Base-by-base conservation (phyloP, 2,113 vertebrate genomes). In the Ctenomys sociabilis region DNA sequence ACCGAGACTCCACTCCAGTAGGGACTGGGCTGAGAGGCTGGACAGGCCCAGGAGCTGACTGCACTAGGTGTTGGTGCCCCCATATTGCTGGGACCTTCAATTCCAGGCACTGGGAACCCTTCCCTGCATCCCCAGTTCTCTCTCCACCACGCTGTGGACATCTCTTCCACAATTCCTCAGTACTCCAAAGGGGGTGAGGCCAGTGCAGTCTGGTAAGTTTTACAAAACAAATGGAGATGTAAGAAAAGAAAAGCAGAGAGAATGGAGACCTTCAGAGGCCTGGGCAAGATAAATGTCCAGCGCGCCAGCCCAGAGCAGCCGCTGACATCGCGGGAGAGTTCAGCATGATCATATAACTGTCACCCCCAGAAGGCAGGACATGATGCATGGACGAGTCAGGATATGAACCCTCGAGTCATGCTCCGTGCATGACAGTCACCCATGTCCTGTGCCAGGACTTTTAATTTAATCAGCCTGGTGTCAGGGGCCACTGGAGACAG, bases 391-490 rank as follows among this genome's bases (percentile, higher is more conserved):
- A 13, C 24, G 61, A 93, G 95, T 75, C 93, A 83, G 97, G 94
- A 57, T 78, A 37, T 17, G 91, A 94, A 57, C 19, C 92, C 92
- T 88, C 85, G 94, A 92, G 90, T 97, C 97, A 90, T 59, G 81
- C 22, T 88, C 94, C 14, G 10, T 0, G 12, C 95, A 16, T 95
- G 97, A 96, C 92, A 95, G 26, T 88, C 14, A 2, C 86, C 92
- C 49, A 17, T 21, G 43, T 83, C 85, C 94, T 4, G 83, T 81
- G 97, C 97, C 97, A 96, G 28, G 78, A 85, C 86, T 14, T 87
- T 90, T 97, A 96, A 97, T 96, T 96, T 93, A 97, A 96, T 96
- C 93, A 97, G 95, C 89, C 80, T 14, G 5, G 90, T 96, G 97
- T 97, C 97, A 93, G 54, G 93, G 96, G 90, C 95, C 93, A 82